A percentile compares a stretch with the other conserved stretches of the same genome.
Evolutionary conservation across 2,888 invertebrate genomes (phyloP).

Genomic region (Allolobophora icterica): DNA sequence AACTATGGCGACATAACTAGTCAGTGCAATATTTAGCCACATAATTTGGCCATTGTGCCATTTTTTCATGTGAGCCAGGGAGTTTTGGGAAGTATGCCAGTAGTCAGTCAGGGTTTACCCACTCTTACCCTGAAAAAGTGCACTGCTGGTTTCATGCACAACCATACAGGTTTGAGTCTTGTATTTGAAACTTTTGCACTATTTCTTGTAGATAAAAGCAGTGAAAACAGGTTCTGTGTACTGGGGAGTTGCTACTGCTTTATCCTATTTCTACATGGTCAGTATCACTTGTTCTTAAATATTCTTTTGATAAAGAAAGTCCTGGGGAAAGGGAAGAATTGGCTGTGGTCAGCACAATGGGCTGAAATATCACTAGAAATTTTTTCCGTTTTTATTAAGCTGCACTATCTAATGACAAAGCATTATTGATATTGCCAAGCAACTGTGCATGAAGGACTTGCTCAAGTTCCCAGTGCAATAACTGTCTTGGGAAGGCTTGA

Average conservation of each 20-base stretch:
- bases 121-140: neutral
- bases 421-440: no score
- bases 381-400: no score
- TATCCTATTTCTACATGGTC: slow-evolving; percentile 99
- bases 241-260: slow-evolving; percentile 90
- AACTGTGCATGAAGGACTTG: no score
- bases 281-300: slow-evolving; percentile 19
- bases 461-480: no score
- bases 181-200: neutral
- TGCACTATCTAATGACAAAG: no score
- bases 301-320: neutral
- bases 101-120: neutral
- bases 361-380: no score
- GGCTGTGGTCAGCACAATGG: no score
- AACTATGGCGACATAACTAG: neutral
- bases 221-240: slow-evolving; percentile 96
- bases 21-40: neutral
- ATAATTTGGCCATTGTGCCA: neutral
- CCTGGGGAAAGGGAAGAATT: no score
- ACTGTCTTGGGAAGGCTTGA: no score
- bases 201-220: slow-evolving; percentile 74
- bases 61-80: neutral
- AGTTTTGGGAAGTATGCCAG: neutral
- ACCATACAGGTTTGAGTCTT: neutral
- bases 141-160: neutral